A percentile compares a stretch with the other conserved stretches of the same genome.
phyloP scores from a whole-genome alignment of 2,888 invertebrate genomes.

The Gastrophysa polygoni region DNA sequence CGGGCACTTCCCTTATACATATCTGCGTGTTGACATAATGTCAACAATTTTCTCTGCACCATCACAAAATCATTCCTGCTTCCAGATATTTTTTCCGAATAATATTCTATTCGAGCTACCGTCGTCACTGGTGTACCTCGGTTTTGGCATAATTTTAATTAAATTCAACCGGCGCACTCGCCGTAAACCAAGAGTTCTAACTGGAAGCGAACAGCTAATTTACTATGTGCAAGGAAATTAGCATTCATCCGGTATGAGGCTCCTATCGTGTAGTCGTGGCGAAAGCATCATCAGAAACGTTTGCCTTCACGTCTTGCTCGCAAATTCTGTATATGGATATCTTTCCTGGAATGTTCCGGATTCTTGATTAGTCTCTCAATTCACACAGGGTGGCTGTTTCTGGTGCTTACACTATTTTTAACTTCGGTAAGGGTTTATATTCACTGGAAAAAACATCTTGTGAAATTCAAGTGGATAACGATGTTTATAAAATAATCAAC shows the following conservation, averaged over 20 bases:
- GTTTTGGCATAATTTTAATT: constrained; percentile 17
- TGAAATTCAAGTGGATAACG: too few relatives aligned
- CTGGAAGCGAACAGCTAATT: constrained; percentile 35
- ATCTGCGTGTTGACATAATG: too few relatives aligned
- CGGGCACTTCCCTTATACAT: too few relatives aligned
- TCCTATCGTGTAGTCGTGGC: constrained; percentile 8
- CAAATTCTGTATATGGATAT: neutral
- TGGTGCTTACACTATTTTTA: too few relatives aligned
- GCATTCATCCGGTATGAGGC: constrained; percentile 37
- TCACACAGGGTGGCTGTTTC: too few relatives aligned
- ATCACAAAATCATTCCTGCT: too few relatives aligned
- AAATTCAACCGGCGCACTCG: constrained; percentile 27
- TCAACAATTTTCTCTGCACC: too few relatives aligned
- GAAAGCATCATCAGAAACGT: constrained; percentile 22
- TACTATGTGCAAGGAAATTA: constrained; percentile 40
- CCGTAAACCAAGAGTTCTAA: constrained; percentile 17
- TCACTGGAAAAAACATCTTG: too few relatives aligned
- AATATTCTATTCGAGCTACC: too few relatives aligned
- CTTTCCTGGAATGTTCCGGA: neutral
- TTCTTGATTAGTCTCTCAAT: neutral
- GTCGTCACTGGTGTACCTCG: neutral
- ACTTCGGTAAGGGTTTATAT: too few relatives aligned
- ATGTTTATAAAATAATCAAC: too few relatives aligned
- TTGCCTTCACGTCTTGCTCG: neutral
- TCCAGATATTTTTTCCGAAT: too few relatives aligned